Evolutionary conservation across 2,888 invertebrate species (phyloP).

Genomic region (Timandra comae): DNA sequence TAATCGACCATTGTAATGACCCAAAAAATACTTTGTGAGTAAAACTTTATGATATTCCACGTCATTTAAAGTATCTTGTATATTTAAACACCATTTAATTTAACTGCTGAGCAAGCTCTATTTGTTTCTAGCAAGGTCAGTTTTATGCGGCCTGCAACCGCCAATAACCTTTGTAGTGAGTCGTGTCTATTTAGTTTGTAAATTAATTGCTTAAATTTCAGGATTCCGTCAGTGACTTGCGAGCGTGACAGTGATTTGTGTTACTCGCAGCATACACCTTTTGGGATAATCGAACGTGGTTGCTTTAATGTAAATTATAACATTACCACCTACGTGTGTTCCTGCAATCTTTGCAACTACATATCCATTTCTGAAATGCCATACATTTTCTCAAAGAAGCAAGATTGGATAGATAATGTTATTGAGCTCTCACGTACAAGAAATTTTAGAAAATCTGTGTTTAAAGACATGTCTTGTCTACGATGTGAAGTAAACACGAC

Average conservation of each 20-base stretch:
- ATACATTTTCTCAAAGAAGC: slow-evolving; percentile 41
- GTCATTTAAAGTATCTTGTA: neutral
- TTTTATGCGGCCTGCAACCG: too few species aligned
- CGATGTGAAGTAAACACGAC: slow-evolving; percentile 51
- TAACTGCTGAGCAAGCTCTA: too few species aligned
- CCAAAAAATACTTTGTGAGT: slow-evolving; percentile 47
- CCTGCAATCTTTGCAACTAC: slow-evolving; percentile 61
- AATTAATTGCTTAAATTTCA: too few species aligned
- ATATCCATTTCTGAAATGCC: slow-evolving; percentile 57
- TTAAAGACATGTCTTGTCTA: slow-evolving; percentile 54
- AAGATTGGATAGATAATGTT: slow-evolving; percentile 53
- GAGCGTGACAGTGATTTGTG: slow-evolving; percentile 45
- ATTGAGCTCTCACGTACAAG: slow-evolving; percentile 48
- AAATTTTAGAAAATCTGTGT: slow-evolving; percentile 45
- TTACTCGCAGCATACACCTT: slow-evolving; percentile 58
- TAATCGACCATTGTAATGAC: slow-evolving; percentile 36
- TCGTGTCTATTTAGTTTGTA: too few species aligned
- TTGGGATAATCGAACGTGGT: slow-evolving; percentile 57
- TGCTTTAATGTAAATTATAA: slow-evolving; percentile 50
- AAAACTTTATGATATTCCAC: slow-evolving; percentile 40
- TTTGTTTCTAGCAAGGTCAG: too few species aligned
- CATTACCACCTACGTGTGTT: slow-evolving; percentile 49
- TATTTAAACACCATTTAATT: slow-evolving; percentile 13
- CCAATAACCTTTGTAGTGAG: too few species aligned
- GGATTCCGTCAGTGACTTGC: slow-evolving; percentile 44